These are phyloP conservation scores for Lobophora halterata DNA, from an alignment of 2,888 invertebrate genomes.

Conservation along the genomic window DNA sequence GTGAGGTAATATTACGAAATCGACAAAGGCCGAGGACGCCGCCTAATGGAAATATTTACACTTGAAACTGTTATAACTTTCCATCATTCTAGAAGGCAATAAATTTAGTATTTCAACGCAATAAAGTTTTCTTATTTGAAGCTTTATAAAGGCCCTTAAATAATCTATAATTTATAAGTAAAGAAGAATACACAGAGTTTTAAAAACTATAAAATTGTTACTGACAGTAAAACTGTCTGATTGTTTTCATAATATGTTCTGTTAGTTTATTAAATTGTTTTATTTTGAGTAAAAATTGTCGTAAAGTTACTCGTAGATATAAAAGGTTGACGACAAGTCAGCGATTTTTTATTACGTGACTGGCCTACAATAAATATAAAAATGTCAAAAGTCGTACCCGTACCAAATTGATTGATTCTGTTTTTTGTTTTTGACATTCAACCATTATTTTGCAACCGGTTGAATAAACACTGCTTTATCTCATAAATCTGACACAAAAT, in stretches of 20 bases:
- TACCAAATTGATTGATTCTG: too few relatives aligned
- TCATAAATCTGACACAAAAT: too few relatives aligned
- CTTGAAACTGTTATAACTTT: slow-evolving; percentile 28
- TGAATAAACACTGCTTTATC: too few relatives aligned
- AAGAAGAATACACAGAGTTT: too few relatives aligned
- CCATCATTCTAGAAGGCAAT: slow-evolving; percentile 19
- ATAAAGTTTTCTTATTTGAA: slow-evolving; percentile 11
- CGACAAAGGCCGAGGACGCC: slow-evolving; percentile 35
- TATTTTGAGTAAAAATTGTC: neutral
- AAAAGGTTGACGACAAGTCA: too few relatives aligned
- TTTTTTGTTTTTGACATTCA: too few relatives aligned
- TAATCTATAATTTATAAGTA: too few relatives aligned
- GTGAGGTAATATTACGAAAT: slow-evolving; percentile 40
- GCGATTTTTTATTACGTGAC: too few relatives aligned
- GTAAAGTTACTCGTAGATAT: neutral
- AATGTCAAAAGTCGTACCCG: too few relatives aligned
- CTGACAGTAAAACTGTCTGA: neutral
- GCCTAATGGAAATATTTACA: slow-evolving; percentile 31
- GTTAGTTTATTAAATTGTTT: neutral
- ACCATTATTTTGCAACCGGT: too few relatives aligned
- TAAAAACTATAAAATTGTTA: slow-evolving; percentile 1
- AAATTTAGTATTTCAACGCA: slow-evolving; percentile 16
- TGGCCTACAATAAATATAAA: too few relatives aligned
- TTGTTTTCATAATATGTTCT: neutral
- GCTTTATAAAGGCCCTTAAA: slow-evolving; percentile 3